A percentile compares a stretch with the other conserved stretches of the same genome.
Evolutionary conservation across 64 coral and sea anemone genomes (phyloP).

Genomic region (Actinia tenebrosa): DNA sequence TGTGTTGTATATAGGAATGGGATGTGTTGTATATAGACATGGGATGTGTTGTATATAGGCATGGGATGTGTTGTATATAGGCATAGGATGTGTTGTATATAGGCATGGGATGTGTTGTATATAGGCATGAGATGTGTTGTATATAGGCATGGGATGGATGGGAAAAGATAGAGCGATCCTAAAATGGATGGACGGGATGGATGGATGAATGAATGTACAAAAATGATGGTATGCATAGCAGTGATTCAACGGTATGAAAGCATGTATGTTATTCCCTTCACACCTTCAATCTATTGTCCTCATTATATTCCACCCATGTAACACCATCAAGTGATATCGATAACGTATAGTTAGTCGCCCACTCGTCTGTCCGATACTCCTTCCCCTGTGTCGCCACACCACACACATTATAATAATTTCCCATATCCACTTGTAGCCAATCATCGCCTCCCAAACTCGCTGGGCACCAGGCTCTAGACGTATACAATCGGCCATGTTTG

Average conservation of each 20-base stretch:
- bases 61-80: no score
- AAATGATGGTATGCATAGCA: no score
- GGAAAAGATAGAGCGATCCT: background rate
- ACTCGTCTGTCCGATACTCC: constrained; percentile 1
- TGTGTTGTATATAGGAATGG: no score
- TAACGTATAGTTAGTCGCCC: constrained; percentile 20
- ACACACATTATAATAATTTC: constrained; percentile 4
- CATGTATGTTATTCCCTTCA: background rate
- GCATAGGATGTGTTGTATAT: no score
- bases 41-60: no score
- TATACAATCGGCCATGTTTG: constrained; percentile 5
- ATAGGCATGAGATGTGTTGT: no score
- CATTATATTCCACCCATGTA: background rate
- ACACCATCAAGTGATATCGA: constrained; percentile 13
- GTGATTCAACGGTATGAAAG: no score
- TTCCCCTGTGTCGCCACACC: constrained; percentile 44
- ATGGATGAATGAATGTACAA: background rate
- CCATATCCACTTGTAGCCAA: constrained; percentile 47
- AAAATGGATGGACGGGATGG: background rate
- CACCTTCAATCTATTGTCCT: background rate
- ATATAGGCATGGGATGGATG: no score
- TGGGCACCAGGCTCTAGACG: constrained; percentile 34
- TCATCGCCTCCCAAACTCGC: background rate
- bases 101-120: no score
- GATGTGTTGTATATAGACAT: no score